phyloP scores from a whole-genome alignment of 2,888 invertebrate genomes.

The Tupiocoris notatus region DNA sequence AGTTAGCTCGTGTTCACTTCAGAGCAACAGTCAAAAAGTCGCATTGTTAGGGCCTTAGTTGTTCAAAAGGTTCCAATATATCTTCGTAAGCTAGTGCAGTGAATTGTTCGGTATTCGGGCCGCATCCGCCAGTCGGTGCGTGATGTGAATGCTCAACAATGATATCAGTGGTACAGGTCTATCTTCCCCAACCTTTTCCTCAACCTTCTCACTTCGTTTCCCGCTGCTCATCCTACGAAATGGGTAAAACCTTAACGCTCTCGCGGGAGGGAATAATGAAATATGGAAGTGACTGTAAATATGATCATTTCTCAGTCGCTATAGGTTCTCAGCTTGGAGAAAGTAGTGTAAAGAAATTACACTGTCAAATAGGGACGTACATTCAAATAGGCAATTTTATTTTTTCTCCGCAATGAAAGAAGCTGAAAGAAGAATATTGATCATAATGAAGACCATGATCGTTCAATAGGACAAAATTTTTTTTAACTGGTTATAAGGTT shows the following conservation, averaged over 20 bases:
- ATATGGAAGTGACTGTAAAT: background rate
- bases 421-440: too few relatives aligned
- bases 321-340: too few relatives aligned
- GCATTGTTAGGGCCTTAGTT: background rate
- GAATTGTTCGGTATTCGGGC: background rate
- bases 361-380: too few relatives aligned
- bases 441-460: too few relatives aligned
- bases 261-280: background rate
- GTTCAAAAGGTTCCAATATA: background rate
- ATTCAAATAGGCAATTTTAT: too few relatives aligned
- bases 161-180: background rate
- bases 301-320: too few relatives aligned
- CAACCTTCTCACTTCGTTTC: background rate
- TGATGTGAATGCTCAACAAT: background rate
- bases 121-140: background rate
- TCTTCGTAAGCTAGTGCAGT: background rate
- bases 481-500: too few relatives aligned
- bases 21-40: background rate
- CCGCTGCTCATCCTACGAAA: background rate
- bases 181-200: background rate
- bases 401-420: too few relatives aligned
- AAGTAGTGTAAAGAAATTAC: too few relatives aligned
- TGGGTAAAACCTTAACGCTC: background rate
- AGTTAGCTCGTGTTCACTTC: too few relatives aligned
- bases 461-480: too few relatives aligned